These are phyloP conservation scores for Hirudinaria manillensis DNA, from an alignment of 2,888 invertebrate species.

Conservation along the genomic window DNA sequence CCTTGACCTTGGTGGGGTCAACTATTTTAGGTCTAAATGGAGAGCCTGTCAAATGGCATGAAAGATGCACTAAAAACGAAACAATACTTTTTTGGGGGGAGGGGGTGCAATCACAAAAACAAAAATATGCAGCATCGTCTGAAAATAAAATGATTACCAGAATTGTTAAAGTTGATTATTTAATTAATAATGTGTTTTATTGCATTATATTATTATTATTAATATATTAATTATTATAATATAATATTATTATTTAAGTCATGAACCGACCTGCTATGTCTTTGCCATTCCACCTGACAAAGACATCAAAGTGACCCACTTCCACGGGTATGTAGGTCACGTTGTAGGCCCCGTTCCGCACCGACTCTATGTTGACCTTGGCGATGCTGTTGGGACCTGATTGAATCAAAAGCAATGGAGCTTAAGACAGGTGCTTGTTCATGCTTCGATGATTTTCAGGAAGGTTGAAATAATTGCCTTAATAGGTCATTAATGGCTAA, in stretches of 20 bases:
- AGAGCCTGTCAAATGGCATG: conserved; percentile 62
- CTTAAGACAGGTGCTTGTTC: neutral
- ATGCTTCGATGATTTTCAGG: neutral
- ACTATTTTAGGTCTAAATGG: conserved; percentile 76
- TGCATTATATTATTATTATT: neutral
- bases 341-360: conserved; percentile 66
- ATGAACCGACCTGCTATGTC: conserved; percentile 55
- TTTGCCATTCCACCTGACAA: conserved; percentile 65
- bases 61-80: too few species aligned
- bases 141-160: neutral
- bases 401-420: conserved; percentile 2
- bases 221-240: neutral
- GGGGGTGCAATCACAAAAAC: too few species aligned
- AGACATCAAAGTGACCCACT: conserved; percentile 81
- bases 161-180: too few species aligned
- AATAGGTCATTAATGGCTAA: neutral
- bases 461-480: neutral
- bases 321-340: conserved; percentile 83
- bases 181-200: too few species aligned
- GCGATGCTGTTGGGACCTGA: conserved; percentile 63
- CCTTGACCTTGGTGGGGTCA: conserved; percentile 66
- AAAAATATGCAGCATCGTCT: too few species aligned
- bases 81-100: too few species aligned
- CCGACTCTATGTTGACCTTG: conserved; percentile 57
- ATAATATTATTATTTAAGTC: neutral